Evolutionary conservation across 2,797 vertebrate species (phyloP).

Genomic region (Mus spretus): DNA sequence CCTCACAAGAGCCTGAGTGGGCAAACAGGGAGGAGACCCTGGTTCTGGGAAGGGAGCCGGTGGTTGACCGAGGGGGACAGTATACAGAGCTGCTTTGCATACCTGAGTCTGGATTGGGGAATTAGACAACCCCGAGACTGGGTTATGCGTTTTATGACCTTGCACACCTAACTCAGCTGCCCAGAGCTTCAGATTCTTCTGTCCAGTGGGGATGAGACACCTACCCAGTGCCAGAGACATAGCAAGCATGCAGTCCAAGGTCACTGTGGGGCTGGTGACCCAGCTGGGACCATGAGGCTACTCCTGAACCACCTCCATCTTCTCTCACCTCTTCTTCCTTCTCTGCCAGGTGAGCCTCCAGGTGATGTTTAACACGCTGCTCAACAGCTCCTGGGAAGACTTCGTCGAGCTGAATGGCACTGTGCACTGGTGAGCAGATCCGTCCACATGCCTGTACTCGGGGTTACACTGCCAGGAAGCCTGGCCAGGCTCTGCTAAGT

Average conservation of each 20-base stretch:
- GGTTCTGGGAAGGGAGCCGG: background rate
- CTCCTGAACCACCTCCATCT: background rate
- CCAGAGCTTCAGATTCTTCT: background rate
- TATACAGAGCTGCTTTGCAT: background rate
- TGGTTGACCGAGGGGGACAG: background rate
- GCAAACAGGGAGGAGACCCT: background rate
- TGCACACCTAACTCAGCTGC: background rate
- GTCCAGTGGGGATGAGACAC: background rate
- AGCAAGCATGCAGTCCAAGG: background rate
- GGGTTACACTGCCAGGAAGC: fast-evolving
- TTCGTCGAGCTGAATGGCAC: background rate
- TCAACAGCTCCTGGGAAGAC: conserved; percentile 79
- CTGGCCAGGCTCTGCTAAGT: background rate
- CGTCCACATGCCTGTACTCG: fast-evolving
- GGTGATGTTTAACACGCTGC: conserved; percentile 74
- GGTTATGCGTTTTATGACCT: background rate
- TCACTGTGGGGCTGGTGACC: too few species aligned
- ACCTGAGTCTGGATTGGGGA: background rate
- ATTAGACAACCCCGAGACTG: background rate
- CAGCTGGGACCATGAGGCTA: background rate
- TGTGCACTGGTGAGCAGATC: conserved; percentile 78
- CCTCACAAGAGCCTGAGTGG: background rate
- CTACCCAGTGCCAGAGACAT: background rate
- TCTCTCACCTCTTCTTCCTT: background rate
- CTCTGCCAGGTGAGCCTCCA: conserved; percentile 74